These are phyloP conservation scores for Lonchura striata DNA, from an alignment of 2,113 vertebrate species.

Conservation along the genomic window DNA sequence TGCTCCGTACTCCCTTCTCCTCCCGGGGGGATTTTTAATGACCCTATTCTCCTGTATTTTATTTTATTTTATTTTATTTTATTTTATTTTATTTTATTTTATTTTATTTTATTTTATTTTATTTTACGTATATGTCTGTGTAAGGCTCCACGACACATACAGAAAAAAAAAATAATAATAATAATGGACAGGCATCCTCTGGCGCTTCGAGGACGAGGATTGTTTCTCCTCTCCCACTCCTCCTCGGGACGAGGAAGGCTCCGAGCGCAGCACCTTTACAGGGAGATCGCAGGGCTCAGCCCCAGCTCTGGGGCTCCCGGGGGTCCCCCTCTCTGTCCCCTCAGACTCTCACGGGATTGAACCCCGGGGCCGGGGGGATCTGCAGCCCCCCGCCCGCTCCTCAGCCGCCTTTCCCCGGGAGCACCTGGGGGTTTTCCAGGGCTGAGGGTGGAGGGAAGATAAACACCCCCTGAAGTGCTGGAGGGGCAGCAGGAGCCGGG, in stretches of 20 bases:
- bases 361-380: not conserved
- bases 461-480: not conserved
- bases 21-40: not conserved
- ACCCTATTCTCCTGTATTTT: not conserved
- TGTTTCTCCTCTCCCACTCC: not conserved
- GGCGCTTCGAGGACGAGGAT: not conserved
- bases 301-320: not conserved
- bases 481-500: not conserved
- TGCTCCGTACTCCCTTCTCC: not conserved
- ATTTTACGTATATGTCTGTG: not conserved
- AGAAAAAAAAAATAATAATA: not conserved
- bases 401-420: rapidly evolving
- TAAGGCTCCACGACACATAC: not conserved
- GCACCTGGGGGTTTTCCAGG: not conserved
- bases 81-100: too few species aligned
- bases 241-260: not conserved
- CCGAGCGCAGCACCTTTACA: not conserved
- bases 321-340: not conserved
- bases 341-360: not conserved
- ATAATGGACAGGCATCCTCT: not conserved
- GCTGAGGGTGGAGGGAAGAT: too few species aligned
- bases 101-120: not conserved
- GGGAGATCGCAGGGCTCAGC: not conserved
- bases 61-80: not conserved
- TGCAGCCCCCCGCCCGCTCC: not conserved